Evolutionary conservation across 2,888 invertebrate species (phyloP).

Genomic region (Cephalotes varians): DNA sequence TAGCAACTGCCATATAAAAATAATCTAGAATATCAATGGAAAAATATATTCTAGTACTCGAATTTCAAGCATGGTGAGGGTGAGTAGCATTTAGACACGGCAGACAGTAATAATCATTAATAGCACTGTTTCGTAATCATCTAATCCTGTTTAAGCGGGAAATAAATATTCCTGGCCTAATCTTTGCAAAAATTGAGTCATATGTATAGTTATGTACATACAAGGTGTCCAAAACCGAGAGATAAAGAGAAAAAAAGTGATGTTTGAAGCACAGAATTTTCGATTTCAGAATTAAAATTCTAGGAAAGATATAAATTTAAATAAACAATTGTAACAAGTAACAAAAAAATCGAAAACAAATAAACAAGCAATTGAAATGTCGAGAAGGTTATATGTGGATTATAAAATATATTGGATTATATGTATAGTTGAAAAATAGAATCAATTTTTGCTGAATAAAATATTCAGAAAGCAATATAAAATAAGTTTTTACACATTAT

Average conservation of each 20-base stretch:
- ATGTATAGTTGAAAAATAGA: not conserved
- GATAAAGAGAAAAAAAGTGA: not conserved
- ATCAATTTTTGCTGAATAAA: not conserved
- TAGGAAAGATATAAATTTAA: conserved; percentile 16
- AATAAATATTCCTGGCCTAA: not conserved
- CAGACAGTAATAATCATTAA: conserved; percentile 1
- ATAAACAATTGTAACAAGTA: no score
- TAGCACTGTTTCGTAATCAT: conserved; percentile 1
- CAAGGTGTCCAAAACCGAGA: not conserved
- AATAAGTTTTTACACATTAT: not conserved
- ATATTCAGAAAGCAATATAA: not conserved
- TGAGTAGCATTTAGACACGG: not conserved
- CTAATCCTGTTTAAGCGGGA: conserved; percentile 6
- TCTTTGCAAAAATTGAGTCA: not conserved
- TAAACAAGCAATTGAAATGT: no score
- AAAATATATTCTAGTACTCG: not conserved
- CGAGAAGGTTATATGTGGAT: no score
- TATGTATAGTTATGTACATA: not conserved
- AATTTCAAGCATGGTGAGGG: not conserved
- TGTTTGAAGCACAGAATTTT: not conserved
- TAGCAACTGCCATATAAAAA: conserved; percentile 1
- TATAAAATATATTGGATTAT: no score
- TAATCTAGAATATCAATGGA: not conserved
- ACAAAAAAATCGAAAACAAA: no score
- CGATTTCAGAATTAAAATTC: not conserved